Evolutionary conservation across 2,113 vertebrate species (phyloP), one percentile per base, ranked within the genome.

Genomic region (Emydura subglobosa): DNA sequence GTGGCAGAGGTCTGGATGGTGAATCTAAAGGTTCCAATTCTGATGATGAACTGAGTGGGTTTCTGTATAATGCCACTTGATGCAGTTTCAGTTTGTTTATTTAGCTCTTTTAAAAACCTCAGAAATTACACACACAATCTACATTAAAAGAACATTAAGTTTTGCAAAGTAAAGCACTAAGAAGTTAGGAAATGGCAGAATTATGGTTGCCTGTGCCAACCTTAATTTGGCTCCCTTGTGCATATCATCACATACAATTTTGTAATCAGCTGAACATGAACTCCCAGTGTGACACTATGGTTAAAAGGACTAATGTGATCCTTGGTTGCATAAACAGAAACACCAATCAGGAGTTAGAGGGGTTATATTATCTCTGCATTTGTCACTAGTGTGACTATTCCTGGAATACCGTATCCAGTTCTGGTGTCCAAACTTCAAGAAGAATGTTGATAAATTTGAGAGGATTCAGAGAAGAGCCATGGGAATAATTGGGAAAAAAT

Each of bases 31-130:
- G 68, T 72, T 72, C 10, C 21, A 42, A 5, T 39, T 72, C n/a
- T 53, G 87, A 55, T 90, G 39, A 34, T 81, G 21, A 81, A 25
- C 24, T 5, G 8, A 13, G 7, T 2, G 12, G 22, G 7, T 81
- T 21, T 39, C 79, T 14, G 11, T 25, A 16, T 5, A 21, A 53
- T 49, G 39, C 22, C 27, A 17, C 16, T 5, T 0, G 0, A 4
- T 10, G 21, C 21, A 39, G 17, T 22, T 61, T 61, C 29, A 42
- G 68, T 72, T 72, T 72, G 39, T 39, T 72, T 39, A 72, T 17
- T n/a, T 72, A 39, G 65, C 65, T 72, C 21, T 17, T 72, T 39
- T 72, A 39, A 39, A 68, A 39, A 14, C 13, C 7, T 68, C 2
- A 1, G 55, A 79, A 19, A 31, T 47, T 79, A 79, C 74, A 84